Evolutionary conservation across 1,140 invertebrate species (phyloP), one percentile per base, ranked within the genome.

Genomic region (Riptortus pedestris): DNA sequence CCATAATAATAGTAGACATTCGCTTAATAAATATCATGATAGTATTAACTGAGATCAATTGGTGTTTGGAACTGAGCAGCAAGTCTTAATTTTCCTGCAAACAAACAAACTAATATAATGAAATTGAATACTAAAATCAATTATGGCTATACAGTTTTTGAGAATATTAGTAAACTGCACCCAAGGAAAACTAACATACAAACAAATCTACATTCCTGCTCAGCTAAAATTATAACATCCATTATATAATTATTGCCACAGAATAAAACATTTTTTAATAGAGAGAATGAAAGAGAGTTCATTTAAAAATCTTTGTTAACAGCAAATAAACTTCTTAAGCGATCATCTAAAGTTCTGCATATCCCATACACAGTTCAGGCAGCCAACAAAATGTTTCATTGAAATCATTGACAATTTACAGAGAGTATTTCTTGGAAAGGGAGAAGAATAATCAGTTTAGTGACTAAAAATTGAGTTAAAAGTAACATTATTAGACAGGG

Each of bases 51-150:
- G 26, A 59, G 31, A 29, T 59, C 57, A 59, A 65, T 59, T 24
- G 63, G 57, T 24, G 31, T 60, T n/a, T 64, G 66, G 20, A 67
- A 67, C 31, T 67, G 61, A 18, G 66, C 66, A 28, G 66, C 66
- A 24, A 67, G 38, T 24, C 66, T 55, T 18, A 67, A 28, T 61
- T 67, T 67, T 31, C 66, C 66, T 67, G 47, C 14, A 66, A 58
- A 16, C 2, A 3, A 51, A 61, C 24, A 61, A 55, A 1, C 20
- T 24, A 26, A 27, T 9, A n/a, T 51, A 2, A 45, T 11, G 14
- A 45, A 45, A 45, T 45, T 45, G 43, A 45, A 11, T n/a, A 38
- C 33, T 38, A 16, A 9, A 38, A 16, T 38, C 7, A 38, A 38
- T 9, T 16, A 5, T 38, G 16, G 5, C 16, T 38, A 9, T 38